phyloP scores from a whole-genome alignment of 2,113 vertebrate species.

The Cyphomyrus plagiostoma region DNA sequence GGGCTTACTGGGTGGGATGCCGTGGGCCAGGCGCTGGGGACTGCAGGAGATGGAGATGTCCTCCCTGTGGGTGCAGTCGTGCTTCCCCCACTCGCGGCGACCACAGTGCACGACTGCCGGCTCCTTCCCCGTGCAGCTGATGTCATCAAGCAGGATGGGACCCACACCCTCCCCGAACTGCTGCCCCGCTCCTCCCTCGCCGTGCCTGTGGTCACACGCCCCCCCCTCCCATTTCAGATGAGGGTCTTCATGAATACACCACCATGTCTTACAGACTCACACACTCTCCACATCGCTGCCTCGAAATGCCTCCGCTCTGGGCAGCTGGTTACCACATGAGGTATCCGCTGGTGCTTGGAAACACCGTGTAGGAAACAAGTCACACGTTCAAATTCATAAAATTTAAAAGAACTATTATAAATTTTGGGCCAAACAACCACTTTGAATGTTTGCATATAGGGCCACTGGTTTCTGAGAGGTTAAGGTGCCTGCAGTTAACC shows the following conservation, averaged over 20 bases:
- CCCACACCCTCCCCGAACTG: constrained; percentile 57
- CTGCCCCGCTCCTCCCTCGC: constrained; percentile 53
- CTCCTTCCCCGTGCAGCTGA: constrained; percentile 84
- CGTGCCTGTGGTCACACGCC: constrained; percentile 51
- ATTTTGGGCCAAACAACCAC: not conserved
- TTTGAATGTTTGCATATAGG: not conserved
- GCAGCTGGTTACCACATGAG: not conserved
- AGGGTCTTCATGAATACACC: not conserved
- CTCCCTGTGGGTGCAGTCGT: constrained; percentile 82
- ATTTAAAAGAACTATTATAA: not conserved
- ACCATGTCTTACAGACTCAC: not conserved
- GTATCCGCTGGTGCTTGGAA: not conserved
- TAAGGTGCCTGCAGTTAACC: not conserved
- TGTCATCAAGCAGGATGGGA: constrained; percentile 81
- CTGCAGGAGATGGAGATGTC: constrained; percentile 76
- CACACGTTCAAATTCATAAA: not conserved
- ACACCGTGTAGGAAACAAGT: not conserved
- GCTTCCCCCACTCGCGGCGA: constrained; percentile 71
- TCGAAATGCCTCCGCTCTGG: not conserved
- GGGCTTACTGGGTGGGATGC: constrained; percentile 63
- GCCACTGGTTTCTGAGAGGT: not conserved
- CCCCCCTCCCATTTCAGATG: not conserved
- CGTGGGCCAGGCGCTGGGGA: constrained; percentile 53
- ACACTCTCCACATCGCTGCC: not conserved
- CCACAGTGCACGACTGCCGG: constrained; percentile 69